phyloP scores from a whole-genome alignment of 2,113 vertebrate genomes.

The Riparia riparia region DNA sequence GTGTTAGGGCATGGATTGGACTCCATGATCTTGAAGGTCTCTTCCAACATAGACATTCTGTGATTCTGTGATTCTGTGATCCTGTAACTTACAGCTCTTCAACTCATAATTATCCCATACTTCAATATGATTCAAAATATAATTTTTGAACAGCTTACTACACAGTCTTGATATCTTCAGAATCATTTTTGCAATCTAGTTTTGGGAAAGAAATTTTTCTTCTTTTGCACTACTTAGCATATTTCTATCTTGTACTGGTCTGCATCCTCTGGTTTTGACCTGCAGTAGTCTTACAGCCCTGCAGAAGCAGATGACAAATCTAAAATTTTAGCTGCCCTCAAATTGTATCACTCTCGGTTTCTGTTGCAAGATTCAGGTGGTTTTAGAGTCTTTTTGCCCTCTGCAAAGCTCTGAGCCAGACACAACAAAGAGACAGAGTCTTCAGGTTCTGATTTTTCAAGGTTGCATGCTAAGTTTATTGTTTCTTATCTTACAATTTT shows the following conservation, averaged over 20 bases:
- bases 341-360: not conserved
- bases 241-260: not conserved
- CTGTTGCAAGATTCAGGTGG: no score
- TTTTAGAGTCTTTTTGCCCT: no score
- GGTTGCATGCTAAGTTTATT: no score
- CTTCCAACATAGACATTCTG: no score
- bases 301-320: not conserved
- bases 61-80: no score
- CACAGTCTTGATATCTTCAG: not conserved
- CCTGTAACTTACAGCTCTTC: not conserved
- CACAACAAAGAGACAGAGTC: no score
- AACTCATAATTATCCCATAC: not conserved
- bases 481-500: no score
- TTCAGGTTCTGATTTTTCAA: no score
- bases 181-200: not conserved
- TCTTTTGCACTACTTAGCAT: constrained; percentile 9
- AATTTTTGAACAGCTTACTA: not conserved
- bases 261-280: not conserved
- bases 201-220: not conserved
- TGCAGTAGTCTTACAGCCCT: not conserved
- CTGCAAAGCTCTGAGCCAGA: no score
- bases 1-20: no score
- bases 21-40: no score
- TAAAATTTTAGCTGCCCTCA: constrained; percentile 6
- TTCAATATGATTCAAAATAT: not conserved